phyloP scores from a whole-genome alignment of 1,140 invertebrate species.

The Latrodectus geometricus region DNA sequence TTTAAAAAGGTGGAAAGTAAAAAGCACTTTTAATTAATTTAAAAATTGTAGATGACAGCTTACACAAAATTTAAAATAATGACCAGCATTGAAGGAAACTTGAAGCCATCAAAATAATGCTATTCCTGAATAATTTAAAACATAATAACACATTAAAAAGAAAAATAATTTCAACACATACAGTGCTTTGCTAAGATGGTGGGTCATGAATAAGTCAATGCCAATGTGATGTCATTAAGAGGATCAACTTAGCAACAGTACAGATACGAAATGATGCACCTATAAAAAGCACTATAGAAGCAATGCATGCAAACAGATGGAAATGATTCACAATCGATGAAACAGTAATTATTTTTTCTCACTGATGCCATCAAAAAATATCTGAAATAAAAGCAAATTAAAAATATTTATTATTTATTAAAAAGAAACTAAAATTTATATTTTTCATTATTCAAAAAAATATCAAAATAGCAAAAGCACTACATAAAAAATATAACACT shows the following conservation, averaged over 20 bases:
- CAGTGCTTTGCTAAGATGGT: neutral
- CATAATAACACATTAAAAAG: slow-evolving; percentile 1
- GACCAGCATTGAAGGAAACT: slow-evolving; percentile 4
- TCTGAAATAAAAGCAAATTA: slow-evolving; percentile 10
- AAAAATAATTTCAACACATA: neutral
- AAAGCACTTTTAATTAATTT: neutral
- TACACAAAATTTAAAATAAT: neutral
- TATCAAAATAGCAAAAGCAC: too few species aligned
- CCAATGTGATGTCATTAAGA: neutral
- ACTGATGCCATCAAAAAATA: slow-evolving; percentile 48
- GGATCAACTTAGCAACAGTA: slow-evolving; percentile 41
- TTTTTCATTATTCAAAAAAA: neutral
- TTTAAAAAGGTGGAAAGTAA: neutral
- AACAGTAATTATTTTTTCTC: slow-evolving; percentile 11
- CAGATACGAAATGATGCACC: slow-evolving; percentile 32
- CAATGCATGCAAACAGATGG: slow-evolving; percentile 34
- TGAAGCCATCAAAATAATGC: neutral
- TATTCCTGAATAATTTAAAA: neutral
- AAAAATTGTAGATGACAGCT: neutral
- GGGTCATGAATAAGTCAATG: slow-evolving; percentile 4
- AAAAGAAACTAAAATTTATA: neutral
- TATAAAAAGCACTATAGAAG: slow-evolving; percentile 60
- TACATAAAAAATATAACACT: neutral
- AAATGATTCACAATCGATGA: slow-evolving; percentile 38
- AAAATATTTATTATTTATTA: neutral